phyloP scores from a whole-genome alignment of 2,888 invertebrate genomes.

The Pristionchus maxplancki region DNA sequence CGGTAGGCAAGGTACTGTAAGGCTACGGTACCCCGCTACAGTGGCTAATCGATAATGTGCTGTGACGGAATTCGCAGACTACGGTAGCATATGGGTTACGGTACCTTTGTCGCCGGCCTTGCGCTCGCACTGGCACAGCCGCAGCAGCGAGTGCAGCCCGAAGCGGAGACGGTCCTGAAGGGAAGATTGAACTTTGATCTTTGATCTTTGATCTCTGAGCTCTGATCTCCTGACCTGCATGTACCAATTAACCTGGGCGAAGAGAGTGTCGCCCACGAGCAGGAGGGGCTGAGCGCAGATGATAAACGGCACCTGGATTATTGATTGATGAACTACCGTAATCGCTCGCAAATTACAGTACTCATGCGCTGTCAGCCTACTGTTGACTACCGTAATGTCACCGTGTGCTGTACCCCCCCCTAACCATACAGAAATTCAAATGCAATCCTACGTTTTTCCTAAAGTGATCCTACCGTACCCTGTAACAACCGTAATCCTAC shows the following conservation, averaged over 20 bases:
- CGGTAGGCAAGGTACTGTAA: neutral
- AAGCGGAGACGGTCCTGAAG: constrained; percentile 32
- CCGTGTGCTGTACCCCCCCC: too few species aligned
- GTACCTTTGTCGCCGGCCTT: neutral
- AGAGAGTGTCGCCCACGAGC: constrained; percentile 31
- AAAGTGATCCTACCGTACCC: neutral
- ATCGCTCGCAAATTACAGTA: too few species aligned
- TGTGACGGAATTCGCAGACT: neutral
- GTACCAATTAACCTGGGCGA: constrained; percentile 41
- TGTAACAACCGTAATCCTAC: too few species aligned
- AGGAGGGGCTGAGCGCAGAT: constrained; percentile 20
- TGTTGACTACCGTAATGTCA: neutral
- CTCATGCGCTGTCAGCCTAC: too few species aligned
- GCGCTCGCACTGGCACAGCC: constrained; percentile 3
- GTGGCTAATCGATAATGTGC: neutral
- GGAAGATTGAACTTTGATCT: neutral
- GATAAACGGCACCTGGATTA: neutral
- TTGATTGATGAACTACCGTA: neutral
- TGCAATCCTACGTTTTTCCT: too few species aligned
- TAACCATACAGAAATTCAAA: too few species aligned
- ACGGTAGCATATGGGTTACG: neutral
- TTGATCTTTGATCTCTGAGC: neutral
- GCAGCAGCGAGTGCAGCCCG: constrained; percentile 26
- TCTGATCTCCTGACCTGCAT: constrained; percentile 31
- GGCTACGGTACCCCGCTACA: neutral